phyloP scores from a whole-genome alignment of 2,797 vertebrate species.

The Catharus ustulatus region DNA sequence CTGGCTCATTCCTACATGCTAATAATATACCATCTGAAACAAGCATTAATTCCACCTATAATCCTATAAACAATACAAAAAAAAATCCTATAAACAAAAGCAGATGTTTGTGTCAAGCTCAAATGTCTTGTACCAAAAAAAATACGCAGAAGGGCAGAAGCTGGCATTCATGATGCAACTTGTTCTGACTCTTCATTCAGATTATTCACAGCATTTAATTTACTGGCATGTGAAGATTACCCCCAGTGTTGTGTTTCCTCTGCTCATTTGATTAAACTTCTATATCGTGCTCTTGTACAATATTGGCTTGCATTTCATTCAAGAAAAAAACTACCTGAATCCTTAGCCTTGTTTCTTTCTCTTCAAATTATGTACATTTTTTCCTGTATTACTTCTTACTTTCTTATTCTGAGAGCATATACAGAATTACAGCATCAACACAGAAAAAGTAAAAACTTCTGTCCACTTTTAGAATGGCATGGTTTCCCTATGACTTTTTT shows the following conservation, averaged over 20 bases:
- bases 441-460: neutral
- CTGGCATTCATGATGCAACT: neutral
- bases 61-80: neutral
- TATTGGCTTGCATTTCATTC: neutral
- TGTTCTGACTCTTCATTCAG: neutral
- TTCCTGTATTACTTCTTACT: neutral
- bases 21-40: neutral
- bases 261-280: neutral
- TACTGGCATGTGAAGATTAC: neutral
- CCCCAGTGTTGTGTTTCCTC: neutral
- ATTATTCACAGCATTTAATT: neutral
- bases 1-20: neutral
- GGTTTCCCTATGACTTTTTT: neutral
- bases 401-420: neutral
- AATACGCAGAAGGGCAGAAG: neutral
- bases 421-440: neutral
- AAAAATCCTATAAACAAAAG: neutral
- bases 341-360: neutral
- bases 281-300: neutral
- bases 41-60: neutral
- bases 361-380: neutral
- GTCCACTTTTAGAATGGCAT: neutral
- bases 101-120: neutral
- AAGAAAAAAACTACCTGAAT: neutral
- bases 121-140: neutral